Conservation (phyloP, 2,113 vertebrate genomes). For the Vidua macroura region DNA sequence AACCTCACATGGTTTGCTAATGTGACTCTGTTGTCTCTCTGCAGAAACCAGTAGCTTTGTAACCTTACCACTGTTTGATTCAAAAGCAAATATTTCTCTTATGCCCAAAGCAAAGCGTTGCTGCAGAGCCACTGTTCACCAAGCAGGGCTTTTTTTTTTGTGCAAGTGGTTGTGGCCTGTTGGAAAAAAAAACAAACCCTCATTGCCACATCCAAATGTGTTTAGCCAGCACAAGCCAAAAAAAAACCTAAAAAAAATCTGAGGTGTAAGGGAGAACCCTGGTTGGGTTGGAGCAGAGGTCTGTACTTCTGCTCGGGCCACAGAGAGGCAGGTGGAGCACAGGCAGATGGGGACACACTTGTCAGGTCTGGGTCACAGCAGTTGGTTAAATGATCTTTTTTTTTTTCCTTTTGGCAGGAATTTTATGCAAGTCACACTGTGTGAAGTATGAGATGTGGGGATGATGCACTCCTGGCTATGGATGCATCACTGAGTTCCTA, state of each 20-base stretch:
- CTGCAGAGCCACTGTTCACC: accelerated
- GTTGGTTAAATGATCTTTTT: not conserved
- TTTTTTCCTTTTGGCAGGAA: constrained; percentile 61
- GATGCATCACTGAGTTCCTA: constrained; percentile 77
- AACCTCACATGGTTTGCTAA: not conserved
- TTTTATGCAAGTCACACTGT: constrained; percentile 66
- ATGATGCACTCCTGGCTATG: constrained; percentile 75
- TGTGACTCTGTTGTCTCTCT: not conserved
- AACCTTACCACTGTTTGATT: not conserved
- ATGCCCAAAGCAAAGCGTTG: accelerated
- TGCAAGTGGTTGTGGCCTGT: not conserved
- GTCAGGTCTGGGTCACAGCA: not conserved
- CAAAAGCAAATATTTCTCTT: not conserved
- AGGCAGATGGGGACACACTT: accelerated
- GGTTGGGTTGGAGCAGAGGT: not conserved
- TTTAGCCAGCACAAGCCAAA: not conserved
- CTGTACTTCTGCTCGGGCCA: not conserved
- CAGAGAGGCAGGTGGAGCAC: not conserved
- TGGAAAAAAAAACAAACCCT: not conserved
- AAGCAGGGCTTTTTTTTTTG: accelerated
- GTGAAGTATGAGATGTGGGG: constrained; percentile 76
- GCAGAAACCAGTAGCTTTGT: not conserved
- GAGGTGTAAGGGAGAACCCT: not conserved
- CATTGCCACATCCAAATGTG: not conserved
- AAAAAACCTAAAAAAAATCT: not conserved